Conservation (phyloP, 2,113 vertebrate genomes). For the Eidolon helvum region DNA sequence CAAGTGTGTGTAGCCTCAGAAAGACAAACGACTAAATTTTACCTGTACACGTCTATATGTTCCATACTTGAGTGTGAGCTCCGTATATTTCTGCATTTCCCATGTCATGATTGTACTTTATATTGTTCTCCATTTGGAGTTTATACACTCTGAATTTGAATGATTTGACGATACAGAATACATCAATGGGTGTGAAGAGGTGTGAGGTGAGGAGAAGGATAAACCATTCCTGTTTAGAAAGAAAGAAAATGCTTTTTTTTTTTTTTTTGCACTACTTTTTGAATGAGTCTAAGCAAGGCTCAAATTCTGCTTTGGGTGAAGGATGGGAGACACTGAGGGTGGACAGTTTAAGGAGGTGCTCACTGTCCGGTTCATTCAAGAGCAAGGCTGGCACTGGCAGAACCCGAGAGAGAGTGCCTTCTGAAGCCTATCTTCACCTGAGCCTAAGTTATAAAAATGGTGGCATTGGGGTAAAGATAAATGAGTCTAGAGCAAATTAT, state of each 20-base stretch:
- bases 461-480: not conserved
- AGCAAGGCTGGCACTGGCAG: not conserved
- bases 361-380: not conserved
- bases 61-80: not conserved
- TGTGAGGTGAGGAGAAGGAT: no score
- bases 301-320: not conserved
- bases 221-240: not conserved
- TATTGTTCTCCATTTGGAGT: not conserved
- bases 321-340: not conserved
- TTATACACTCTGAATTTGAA: not conserved
- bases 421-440: not conserved
- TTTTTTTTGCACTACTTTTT: not conserved
- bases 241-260: not conserved
- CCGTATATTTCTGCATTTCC: not conserved
- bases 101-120: accelerated
- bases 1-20: not conserved
- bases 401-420: not conserved
- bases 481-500: not conserved
- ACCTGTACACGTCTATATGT: no score
- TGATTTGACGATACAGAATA: not conserved
- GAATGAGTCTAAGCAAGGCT: not conserved
- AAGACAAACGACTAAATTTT: not conserved
- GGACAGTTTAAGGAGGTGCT: not conserved
- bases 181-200: not conserved
- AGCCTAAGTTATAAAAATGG: not conserved